Conservation (phyloP, 1,140 invertebrate genomes). For the Drusus annulatus region DNA sequence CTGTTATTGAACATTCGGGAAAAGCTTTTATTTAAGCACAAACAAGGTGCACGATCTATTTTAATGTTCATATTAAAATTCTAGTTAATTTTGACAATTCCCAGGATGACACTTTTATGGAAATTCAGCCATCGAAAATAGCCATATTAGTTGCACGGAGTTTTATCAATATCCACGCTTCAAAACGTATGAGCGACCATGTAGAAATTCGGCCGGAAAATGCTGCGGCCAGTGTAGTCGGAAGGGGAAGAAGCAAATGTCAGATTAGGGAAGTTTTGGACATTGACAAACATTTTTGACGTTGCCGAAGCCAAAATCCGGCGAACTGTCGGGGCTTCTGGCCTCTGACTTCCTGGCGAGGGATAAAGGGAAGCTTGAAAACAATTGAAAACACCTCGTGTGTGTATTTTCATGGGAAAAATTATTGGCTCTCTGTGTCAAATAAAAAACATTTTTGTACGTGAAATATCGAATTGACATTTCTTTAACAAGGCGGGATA, state of each 20-base stretch:
- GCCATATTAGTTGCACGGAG: background rate
- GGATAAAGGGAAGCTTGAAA: slow-evolving; percentile 20
- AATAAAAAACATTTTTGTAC: no score
- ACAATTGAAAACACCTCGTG: slow-evolving; percentile 16
- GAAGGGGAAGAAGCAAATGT: slow-evolving; percentile 32
- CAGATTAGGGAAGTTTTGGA: slow-evolving; percentile 33
- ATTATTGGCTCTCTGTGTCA: no score
- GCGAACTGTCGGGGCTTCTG: background rate
- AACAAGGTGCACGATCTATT: no score
- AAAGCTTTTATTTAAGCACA: no score
- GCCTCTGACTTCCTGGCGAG: background rate
- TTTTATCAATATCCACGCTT: slow-evolving; percentile 34
- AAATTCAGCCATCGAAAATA: background rate
- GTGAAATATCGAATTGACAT: no score
- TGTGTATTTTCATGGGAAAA: background rate
- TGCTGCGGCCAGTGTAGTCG: background rate
- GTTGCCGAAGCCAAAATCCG: slow-evolving; percentile 25
- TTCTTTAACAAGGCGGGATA: no score
- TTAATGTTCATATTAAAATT: no score
- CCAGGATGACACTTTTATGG: background rate
- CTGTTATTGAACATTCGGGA: no score
- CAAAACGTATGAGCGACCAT: slow-evolving; percentile 35
- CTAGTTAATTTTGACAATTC: no score
- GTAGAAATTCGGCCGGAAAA: slow-evolving; percentile 22
- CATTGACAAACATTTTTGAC: slow-evolving; percentile 37